phyloP scores from a whole-genome alignment of 1,140 invertebrate genomes.

The Scaptomyza montana region DNA sequence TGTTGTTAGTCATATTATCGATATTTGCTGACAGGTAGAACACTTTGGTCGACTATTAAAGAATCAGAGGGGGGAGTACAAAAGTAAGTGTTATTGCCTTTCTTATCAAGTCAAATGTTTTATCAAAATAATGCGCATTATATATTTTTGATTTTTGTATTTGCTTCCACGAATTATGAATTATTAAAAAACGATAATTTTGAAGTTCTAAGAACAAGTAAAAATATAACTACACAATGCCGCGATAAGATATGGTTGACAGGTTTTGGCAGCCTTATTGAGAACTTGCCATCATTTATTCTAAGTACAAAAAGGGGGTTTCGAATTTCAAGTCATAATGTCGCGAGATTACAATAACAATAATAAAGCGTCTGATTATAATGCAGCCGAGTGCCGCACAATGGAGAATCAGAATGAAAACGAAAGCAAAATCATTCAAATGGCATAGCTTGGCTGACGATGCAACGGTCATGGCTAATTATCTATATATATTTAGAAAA shows the following conservation, averaged over 20 bases:
- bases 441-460: conserved; percentile 39
- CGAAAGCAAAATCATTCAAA: conserved; percentile 45
- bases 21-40: conserved; percentile 22
- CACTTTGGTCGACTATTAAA: background rate
- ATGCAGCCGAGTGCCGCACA: conserved; percentile 31
- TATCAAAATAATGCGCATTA: too few species aligned
- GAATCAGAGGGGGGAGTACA: conserved; percentile 17
- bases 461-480: conserved; percentile 29
- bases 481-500: background rate
- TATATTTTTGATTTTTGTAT: background rate
- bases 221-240: conserved; percentile 27
- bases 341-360: conserved; percentile 25
- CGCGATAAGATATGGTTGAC: conserved; percentile 42
- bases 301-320: background rate
- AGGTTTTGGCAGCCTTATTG: conserved; percentile 4
- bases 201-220: conserved; percentile 38
- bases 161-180: conserved; percentile 36
- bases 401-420: background rate
- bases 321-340: conserved; percentile 9
- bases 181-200: conserved; percentile 40
- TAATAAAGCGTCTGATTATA: conserved; percentile 53
- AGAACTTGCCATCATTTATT: conserved; percentile 16
- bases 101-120: conserved; percentile 21
- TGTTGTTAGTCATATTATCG: conserved; percentile 25
- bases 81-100: background rate